These are phyloP conservation scores for Orgyia antiqua DNA, from an alignment of 2,888 invertebrate species.

Conservation along the genomic window DNA sequence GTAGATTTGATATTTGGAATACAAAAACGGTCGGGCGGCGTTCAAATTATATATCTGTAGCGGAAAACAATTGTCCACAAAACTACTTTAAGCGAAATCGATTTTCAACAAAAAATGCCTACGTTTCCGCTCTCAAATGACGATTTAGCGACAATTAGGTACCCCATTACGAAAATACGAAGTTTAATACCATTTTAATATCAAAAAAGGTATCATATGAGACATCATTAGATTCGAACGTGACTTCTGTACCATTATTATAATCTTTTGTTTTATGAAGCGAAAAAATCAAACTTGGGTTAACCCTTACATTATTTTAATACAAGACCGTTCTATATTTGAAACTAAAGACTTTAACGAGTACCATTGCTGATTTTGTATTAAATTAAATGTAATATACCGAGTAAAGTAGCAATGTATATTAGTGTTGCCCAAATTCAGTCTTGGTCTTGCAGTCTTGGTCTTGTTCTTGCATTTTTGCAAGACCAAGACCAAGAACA, in stretches of 20 bases:
- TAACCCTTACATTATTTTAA: constrained; percentile 17
- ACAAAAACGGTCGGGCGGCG: constrained; percentile 20
- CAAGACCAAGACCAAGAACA: too few species aligned
- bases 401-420: too few species aligned
- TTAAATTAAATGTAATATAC: too few species aligned
- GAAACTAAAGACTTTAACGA: rapidly evolving
- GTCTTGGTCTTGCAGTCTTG: too few species aligned
- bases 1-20: constrained; percentile 12
- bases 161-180: constrained; percentile 37
- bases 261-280: constrained; percentile 37
- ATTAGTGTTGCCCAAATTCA: too few species aligned
- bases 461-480: too few species aligned
- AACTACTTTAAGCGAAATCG: constrained; percentile 62
- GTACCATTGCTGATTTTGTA: constrained; percentile 8
- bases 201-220: constrained; percentile 41
- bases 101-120: constrained; percentile 51
- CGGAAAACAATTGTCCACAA: constrained; percentile 35
- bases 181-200: constrained; percentile 65
- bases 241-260: constrained; percentile 69
- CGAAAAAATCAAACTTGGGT: constrained; percentile 26
- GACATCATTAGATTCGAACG: constrained; percentile 54
- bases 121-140: constrained; percentile 63
- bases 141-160: constrained; percentile 60
- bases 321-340: background rate
- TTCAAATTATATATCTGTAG: constrained; percentile 24